Evolutionary conservation across 2,888 invertebrate species (phyloP).

Genomic region (Himalopsyche kuldschensis): DNA sequence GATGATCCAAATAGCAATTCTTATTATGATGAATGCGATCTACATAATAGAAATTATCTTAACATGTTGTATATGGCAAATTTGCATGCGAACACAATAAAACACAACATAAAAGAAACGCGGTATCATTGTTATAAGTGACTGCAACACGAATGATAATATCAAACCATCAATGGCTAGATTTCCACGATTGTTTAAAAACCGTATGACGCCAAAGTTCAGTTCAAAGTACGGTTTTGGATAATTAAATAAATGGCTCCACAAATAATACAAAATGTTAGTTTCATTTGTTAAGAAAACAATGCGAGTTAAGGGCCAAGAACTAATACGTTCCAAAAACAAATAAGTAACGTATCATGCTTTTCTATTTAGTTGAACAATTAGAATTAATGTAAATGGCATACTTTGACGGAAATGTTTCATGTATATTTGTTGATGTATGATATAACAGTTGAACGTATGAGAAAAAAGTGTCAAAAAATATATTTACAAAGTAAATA

Average conservation of each 20-base stretch:
- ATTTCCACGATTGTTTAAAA: not conserved
- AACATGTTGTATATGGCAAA: not conserved
- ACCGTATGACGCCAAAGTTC: not conserved
- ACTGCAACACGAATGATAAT: not conserved
- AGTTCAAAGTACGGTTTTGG: not conserved
- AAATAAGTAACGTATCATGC: not conserved
- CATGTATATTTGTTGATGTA: too few species aligned
- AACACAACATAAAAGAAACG: not conserved
- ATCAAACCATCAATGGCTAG: not conserved
- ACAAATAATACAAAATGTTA: not conserved
- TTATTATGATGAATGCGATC: not conserved
- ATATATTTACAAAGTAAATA: too few species aligned
- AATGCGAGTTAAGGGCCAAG: not conserved
- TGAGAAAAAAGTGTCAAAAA: too few species aligned
- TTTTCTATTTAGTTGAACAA: not conserved
- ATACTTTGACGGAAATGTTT: not conserved
- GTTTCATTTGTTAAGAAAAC: not conserved
- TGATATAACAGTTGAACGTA: too few species aligned
- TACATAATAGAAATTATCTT: not conserved
- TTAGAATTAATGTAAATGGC: not conserved
- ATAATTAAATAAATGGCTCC: not conserved
- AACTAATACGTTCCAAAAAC: not conserved
- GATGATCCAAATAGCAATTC: not conserved
- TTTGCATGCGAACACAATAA: not conserved
- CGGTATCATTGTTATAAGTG: not conserved